These are phyloP conservation scores for Megalops atlanticus DNA, from an alignment of 2,113 vertebrate genomes.

Conservation along the genomic window DNA sequence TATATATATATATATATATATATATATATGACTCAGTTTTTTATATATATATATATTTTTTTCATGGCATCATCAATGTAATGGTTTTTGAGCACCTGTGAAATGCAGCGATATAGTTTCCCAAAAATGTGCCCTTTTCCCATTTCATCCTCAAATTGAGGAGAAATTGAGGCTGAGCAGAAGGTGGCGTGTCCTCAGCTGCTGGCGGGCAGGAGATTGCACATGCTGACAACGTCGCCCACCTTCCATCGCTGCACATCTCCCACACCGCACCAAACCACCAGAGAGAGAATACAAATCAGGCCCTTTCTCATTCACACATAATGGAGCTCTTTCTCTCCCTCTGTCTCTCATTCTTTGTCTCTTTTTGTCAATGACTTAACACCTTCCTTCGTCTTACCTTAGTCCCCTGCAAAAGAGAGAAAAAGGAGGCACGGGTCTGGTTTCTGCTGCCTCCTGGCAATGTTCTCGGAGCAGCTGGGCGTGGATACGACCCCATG, in stretches of 20 bases:
- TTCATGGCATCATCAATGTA: constrained; percentile 11
- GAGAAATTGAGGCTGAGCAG: constrained; percentile 34
- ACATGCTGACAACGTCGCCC: constrained; percentile 6
- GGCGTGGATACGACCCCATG: constrained; percentile 21
- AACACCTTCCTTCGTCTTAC: constrained; percentile 1
- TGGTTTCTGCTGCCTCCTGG: neutral
- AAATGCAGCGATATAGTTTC: constrained; percentile 24
- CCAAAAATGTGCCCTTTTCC: constrained; percentile 16
- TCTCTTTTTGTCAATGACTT: constrained; percentile 26
- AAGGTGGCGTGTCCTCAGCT: constrained; percentile 23
- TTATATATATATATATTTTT: no score
- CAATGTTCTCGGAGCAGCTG: constrained; percentile 27
- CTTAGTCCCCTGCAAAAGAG: no score
- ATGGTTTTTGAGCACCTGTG: constrained; percentile 23
- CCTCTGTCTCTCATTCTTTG: neutral
- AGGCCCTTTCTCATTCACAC: constrained; percentile 24
- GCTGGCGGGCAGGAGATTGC: constrained; percentile 28
- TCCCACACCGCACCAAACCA: neutral
- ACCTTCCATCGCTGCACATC: constrained; percentile 22
- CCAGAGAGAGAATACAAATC: constrained; percentile 34
- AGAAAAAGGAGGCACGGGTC: constrained; percentile 1
- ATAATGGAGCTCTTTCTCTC: constrained; percentile 32
- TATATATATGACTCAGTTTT: neutral
- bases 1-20: neutral
- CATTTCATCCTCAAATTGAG: constrained; percentile 26